Evolutionary conservation across 2,797 vertebrate genomes (phyloP), one percentile per base, ranked within the genome.

Genomic region (Poliocrania exsul): DNA sequence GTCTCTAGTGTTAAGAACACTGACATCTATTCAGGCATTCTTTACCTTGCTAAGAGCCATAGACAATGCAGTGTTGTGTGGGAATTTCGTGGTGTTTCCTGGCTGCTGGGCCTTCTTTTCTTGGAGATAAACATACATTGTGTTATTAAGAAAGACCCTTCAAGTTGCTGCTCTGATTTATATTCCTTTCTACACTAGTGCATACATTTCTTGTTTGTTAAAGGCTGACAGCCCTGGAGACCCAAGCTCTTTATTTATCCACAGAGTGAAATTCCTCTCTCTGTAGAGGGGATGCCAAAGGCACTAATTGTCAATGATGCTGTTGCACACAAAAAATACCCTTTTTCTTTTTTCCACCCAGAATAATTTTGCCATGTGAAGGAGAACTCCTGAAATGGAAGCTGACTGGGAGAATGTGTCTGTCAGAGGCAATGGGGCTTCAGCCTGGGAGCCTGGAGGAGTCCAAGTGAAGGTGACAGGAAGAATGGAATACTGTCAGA

Each of bases 141-240:
- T 78, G 67, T 53, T 71, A 71, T 81, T 87, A 79, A 94, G 86
- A 95, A 91, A 84, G 47, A 64, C 18, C 54, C 58, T 92, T 92
- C 82, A 46, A 66, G 89, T 64, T 87, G 40, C 31, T 80, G 51
- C 65, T 92, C 51, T 87, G 74, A 93, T 97, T 94, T 93, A 79
- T 88, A 57, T 90, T 87, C 74, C 78, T 46, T 85, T 94, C 84
- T 85, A 82, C 38, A 11, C 35, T 25, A 20, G 38, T 77, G 78
- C 28, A 29, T 77, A 64, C 35, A 35, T 82, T 90, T 74, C 87
- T 73, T 85, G 31, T 88, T 87, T 86, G 81, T 51, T 90, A 87
- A 89, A 91, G 72, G 49, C 83, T 72, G 79, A 44, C 57, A 65
- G 79, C 72, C 78, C 88, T 83, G 61, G 72, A 91, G 91, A 88